Base-by-base conservation (phyloP, 2,113 vertebrate genomes). In the Carassius carassius region DNA sequence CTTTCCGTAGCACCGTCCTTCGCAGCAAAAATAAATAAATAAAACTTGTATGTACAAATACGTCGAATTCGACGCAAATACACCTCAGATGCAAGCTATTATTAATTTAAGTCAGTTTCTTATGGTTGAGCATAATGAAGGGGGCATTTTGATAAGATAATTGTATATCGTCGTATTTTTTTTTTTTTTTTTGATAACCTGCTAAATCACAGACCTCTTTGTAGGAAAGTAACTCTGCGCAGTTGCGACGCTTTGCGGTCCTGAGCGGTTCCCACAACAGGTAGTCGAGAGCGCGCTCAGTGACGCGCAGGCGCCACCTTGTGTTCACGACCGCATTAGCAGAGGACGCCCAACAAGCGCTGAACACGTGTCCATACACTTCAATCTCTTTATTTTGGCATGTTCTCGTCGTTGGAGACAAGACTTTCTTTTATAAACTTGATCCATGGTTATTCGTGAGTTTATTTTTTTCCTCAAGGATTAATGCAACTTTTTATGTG, bases 291-390 rank as follows among this genome's bases (percentile, higher is more conserved):
- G 9, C 16, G 76, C 5, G 10, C 0, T 21, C 47, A 7, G n/a
- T 67, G 10, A 49, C 35, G 44, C 6, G 54, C 29, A 78, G 72
- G 23, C 78, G 82, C 73, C 87, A 67, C 73, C 85, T 86, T 60
- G 82, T 4, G 87, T 49, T 60, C 44, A 81, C 23, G 54, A 9
- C 9, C 5, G 5, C 6, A 32, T 8, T 56, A 17, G 37, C 14
- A 62, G 13, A 17, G n/a, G 13, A 75, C 54, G 23, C 47, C 16
- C 41, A 17, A 83, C 25, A 54, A 49, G 21, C 7, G 12, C 58
- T 62, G 9, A 35, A 32, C 49, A 70, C n/a, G 3, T 3, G 16
- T 35, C 6, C 1, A 11, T 54, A 69, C 16, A 69, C 16, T 76
- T 25, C 2, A 21, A 56, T n/a, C 8, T 14, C 21, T 49, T 84